Conservation (phyloP, 2,797 vertebrate species). For the Ctenosaura bakeri region DNA sequence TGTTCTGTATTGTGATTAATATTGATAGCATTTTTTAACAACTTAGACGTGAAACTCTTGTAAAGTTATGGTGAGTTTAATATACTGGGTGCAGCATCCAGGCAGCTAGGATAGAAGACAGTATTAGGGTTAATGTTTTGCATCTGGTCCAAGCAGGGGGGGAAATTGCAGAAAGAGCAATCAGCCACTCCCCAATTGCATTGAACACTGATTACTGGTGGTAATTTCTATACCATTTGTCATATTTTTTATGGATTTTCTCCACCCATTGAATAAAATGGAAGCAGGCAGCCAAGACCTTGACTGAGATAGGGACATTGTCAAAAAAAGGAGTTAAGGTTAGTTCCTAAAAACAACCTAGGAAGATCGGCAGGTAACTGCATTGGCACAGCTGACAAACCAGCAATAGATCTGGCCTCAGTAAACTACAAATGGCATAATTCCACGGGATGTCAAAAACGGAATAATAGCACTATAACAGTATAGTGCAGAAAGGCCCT, state of each 20-base stretch:
- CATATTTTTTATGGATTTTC: not conserved
- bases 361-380: not conserved
- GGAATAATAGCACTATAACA: too few species aligned
- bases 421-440: too few species aligned
- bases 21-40: slow-evolving; percentile 69
- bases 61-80: slow-evolving; percentile 61
- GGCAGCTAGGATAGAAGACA: slow-evolving; percentile 15
- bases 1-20: slow-evolving; percentile 62
- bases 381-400: not conserved
- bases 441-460: too few species aligned
- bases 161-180: too few species aligned
- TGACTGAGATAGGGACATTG: not conserved
- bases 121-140: slow-evolving; percentile 18
- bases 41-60: slow-evolving; percentile 55
- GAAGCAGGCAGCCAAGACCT: not conserved
- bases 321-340: not conserved
- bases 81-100: slow-evolving; percentile 12
- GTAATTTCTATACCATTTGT: too few species aligned
- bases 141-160: too few species aligned
- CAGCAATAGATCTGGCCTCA: too few species aligned
- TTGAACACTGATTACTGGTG: too few species aligned
- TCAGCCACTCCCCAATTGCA: too few species aligned
- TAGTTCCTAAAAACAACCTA: not conserved
- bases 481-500: too few species aligned
- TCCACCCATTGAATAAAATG: not conserved